Conservation (phyloP, 2,113 vertebrate genomes). For the Esox niger region DNA sequence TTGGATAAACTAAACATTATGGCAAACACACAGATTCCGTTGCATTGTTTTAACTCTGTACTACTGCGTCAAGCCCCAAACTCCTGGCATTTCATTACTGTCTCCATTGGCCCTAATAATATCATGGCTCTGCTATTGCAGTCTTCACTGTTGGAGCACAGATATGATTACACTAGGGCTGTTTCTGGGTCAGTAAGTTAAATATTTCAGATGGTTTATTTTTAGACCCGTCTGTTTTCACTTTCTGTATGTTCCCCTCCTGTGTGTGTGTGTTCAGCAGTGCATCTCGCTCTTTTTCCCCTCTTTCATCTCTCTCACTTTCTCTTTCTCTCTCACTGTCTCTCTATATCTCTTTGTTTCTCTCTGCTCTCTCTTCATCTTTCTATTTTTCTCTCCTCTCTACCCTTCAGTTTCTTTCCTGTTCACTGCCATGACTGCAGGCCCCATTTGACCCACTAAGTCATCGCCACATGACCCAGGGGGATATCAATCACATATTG, state of each 20-base stretch:
- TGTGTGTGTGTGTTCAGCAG: constrained; percentile 21
- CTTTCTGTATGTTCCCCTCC: constrained; percentile 53
- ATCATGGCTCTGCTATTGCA: constrained; percentile 54
- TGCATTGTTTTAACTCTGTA: neutral
- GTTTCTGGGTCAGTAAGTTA: constrained; percentile 81
- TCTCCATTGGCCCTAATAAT: constrained; percentile 58
- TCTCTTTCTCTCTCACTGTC: constrained; percentile 15
- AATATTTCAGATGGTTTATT: constrained; percentile 80
- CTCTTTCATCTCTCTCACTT: constrained; percentile 26
- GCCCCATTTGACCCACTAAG: constrained; percentile 77
- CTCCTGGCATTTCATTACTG: constrained; percentile 31
- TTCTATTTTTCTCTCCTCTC: constrained; percentile 26
- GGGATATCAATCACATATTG: constrained; percentile 53
- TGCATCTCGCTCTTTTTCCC: constrained; percentile 21
- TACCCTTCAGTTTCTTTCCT: constrained; percentile 6
- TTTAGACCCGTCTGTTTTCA: constrained; percentile 73
- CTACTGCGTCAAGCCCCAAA: neutral
- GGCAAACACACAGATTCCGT: neutral
- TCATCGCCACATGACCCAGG: constrained; percentile 56
- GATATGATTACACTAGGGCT: constrained; percentile 62
- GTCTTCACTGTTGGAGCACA: constrained; percentile 59
- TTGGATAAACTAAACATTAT: neutral
- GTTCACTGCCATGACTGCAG: constrained; percentile 56
- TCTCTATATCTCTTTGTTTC: neutral
- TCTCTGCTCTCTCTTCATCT: constrained; percentile 8